Evolutionary conservation across 2,888 invertebrate genomes (phyloP).

Genomic region (Aleiodes leptofemur): DNA sequence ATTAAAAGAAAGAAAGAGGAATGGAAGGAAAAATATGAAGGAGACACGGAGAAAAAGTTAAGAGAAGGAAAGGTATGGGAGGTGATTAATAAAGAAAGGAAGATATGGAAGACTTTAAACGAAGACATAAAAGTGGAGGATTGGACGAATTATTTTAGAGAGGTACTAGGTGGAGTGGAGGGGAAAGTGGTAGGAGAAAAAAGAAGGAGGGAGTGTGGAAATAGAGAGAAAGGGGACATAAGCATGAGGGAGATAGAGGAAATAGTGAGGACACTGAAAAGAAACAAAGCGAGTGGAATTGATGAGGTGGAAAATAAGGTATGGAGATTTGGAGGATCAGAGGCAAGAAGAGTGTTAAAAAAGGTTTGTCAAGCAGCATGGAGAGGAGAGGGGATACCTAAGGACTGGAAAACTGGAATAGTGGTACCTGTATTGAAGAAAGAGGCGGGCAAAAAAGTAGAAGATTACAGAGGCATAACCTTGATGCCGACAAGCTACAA

Average conservation of each 20-base stretch:
- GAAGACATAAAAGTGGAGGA: too few species aligned
- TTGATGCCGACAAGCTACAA: too few species aligned
- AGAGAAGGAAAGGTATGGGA: too few species aligned
- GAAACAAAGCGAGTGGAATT: neutral
- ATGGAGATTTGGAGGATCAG: neutral
- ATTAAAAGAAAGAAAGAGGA: too few species aligned
- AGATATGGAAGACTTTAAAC: too few species aligned
- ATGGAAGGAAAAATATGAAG: too few species aligned
- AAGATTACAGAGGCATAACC: neutral
- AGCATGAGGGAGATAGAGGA: neutral
- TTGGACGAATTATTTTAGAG: too few species aligned
- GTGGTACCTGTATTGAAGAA: neutral
- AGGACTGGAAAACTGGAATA: neutral
- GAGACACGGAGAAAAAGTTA: too few species aligned
- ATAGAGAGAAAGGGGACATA: neutral
- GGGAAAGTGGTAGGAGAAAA: neutral
- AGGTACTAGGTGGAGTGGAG: too few species aligned
- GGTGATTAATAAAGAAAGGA: too few species aligned
- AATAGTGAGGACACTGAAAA: neutral
- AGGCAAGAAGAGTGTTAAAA: neutral
- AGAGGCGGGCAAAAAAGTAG: neutral
- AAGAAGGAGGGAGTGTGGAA: neutral
- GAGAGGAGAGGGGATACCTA: conserved; percentile 4
- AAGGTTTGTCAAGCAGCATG: neutral
- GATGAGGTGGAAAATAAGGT: neutral